Conservation (phyloP, 2,113 vertebrate species). For the Electrona antarctica region DNA sequence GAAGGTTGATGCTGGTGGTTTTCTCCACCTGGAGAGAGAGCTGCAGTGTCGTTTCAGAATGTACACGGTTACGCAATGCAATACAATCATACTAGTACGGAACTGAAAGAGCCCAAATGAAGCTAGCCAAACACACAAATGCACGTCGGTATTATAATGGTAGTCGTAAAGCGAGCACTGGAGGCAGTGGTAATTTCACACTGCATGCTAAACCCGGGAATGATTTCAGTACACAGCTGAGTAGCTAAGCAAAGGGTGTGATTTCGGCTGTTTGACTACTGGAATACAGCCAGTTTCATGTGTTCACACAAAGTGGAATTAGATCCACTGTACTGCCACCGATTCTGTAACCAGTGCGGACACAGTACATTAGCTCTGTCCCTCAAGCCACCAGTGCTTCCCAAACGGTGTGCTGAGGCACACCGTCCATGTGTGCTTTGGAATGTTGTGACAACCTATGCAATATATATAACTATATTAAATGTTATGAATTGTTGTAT, state of each 20-base stretch:
- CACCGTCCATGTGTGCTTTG: too few relatives aligned
- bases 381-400: conserved; percentile 5
- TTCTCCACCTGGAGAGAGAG: background rate
- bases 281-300: conserved; percentile 49
- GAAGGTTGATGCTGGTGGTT: conserved; percentile 15
- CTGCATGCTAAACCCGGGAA: conserved; percentile 56
- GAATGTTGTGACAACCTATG: too few relatives aligned
- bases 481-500: too few relatives aligned
- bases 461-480: too few relatives aligned
- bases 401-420: too few relatives aligned
- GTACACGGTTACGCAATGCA: background rate
- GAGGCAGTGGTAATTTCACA: conserved; percentile 49
- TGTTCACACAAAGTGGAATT: conserved; percentile 65
- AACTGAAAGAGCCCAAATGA: background rate
- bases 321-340: conserved; percentile 30
- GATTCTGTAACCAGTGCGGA: conserved; percentile 42
- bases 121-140: background rate
- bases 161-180: conserved; percentile 41
- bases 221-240: conserved; percentile 35
- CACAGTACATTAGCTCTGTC: conserved; percentile 51
- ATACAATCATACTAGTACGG: background rate
- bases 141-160: conserved; percentile 19
- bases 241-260: conserved; percentile 19
- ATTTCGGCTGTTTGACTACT: conserved; percentile 28
- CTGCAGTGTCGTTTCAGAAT: too few relatives aligned